Percentiles rank a stretch among this genome's conserved stretches.
Conservation (phyloP, 2,888 invertebrate species). For the Netelia virgata region DNA sequence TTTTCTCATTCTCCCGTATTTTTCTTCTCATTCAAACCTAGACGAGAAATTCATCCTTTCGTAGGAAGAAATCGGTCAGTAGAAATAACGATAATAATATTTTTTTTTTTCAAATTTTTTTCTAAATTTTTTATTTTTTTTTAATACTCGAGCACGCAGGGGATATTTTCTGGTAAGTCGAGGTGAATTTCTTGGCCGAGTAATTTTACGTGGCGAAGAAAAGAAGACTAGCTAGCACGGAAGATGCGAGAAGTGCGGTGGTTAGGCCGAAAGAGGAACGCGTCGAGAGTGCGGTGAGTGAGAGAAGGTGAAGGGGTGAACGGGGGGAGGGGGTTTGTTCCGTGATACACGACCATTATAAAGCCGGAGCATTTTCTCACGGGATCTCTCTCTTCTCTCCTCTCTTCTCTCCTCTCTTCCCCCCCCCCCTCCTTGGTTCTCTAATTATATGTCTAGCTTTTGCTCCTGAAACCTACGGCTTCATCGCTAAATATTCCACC, state of each 20-base stretch:
- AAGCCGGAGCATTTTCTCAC: slow-evolving; percentile 81
- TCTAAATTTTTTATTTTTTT: too few species aligned
- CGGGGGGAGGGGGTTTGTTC: slow-evolving; percentile 71
- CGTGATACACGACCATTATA: slow-evolving; percentile 82
- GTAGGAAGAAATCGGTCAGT: slow-evolving; percentile 4
- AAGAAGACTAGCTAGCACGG: slow-evolving; percentile 39
- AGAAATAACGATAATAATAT: background rate
- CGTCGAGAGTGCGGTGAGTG: slow-evolving; percentile 27
- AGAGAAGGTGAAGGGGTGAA: slow-evolving; percentile 13
- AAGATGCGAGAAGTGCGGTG: slow-evolving; percentile 50
- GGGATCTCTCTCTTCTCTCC: slow-evolving; percentile 73
- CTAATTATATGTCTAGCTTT: slow-evolving; percentile 83
- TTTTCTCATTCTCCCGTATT: background rate
- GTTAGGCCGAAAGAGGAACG: slow-evolving; percentile 34
- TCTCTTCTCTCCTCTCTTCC: slow-evolving; percentile 8
- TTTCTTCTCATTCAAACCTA: background rate
- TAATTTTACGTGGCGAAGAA: slow-evolving; percentile 28
- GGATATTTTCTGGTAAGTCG: background rate
- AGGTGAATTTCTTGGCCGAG: background rate
- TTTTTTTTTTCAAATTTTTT: too few species aligned
- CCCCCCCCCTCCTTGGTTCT: slow-evolving; percentile 61
- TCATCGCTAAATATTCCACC: slow-evolving; percentile 79
- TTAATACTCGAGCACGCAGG: background rate
- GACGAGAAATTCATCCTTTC: background rate
- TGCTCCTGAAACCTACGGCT: slow-evolving; percentile 82